Evolutionary conservation across 2,113 vertebrate genomes (phyloP).

Genomic region (Gallinago media): DNA sequence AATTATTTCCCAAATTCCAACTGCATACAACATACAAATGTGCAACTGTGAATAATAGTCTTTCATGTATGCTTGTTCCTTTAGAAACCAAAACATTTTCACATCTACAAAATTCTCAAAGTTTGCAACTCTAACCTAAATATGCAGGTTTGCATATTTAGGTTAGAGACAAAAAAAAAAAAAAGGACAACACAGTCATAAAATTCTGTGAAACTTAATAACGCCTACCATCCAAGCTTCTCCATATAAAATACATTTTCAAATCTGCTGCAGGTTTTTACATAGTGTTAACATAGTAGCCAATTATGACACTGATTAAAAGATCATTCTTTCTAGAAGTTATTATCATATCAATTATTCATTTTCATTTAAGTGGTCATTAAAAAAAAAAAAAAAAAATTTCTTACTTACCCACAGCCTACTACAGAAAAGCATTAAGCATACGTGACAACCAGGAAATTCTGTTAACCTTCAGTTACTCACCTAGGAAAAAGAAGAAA

Average conservation of each 20-base stretch:
- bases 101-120: background rate
- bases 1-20: background rate
- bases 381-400: background rate
- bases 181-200: background rate
- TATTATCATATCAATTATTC: background rate
- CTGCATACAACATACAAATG: background rate
- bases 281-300: background rate
- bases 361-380: background rate
- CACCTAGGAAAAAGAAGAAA: conserved; percentile 69
- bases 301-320: background rate
- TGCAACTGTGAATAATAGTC: background rate
- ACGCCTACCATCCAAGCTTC: background rate
- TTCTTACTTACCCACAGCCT: conserved; percentile 76
- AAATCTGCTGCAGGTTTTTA: fast-evolving
- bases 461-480: conserved; percentile 77
- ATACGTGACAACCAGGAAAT: conserved; percentile 57
- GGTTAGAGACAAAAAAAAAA: no score
- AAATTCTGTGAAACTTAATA: background rate
- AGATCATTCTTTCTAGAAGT: fast-evolving
- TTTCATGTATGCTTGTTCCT: background rate
- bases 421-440: conserved; percentile 53
- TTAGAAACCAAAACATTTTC: background rate
- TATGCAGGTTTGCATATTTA: no score
- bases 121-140: background rate
- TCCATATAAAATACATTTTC: background rate